A percentile compares a stretch with the other conserved stretches of the same genome.
Conservation (phyloP, 2,888 invertebrate species). For the Nephrotoma flavescens region DNA sequence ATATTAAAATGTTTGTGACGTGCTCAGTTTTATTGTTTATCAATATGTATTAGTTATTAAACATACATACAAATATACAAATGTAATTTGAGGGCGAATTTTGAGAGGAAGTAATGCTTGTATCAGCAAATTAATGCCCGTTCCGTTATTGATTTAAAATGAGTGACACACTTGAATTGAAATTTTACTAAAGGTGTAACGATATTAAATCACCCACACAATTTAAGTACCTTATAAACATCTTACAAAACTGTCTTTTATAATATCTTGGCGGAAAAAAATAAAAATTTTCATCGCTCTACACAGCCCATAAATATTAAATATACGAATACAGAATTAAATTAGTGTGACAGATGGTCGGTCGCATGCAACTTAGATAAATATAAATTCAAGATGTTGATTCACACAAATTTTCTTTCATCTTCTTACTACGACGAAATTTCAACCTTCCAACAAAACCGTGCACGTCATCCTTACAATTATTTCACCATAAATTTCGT, state of each 20-base stretch:
- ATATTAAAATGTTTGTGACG: not conserved
- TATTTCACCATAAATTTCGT: not conserved
- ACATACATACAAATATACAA: too few species aligned
- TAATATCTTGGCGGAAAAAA: not conserved
- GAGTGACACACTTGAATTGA: not conserved
- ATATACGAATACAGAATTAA: not conserved
- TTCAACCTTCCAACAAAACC: not conserved
- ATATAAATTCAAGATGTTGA: not conserved
- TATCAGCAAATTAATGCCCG: not conserved
- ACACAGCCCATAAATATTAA: not conserved
- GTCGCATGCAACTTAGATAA: not conserved
- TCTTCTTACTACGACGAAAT: not conserved
- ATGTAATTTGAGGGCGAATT: too few species aligned
- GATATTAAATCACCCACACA: not conserved
- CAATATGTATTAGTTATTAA: too few species aligned
- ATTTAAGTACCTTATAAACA: not conserved
- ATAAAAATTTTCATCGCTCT: not conserved
- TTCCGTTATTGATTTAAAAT: not conserved
- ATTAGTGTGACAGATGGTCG: slow-evolving; percentile 1
- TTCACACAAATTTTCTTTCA: not conserved
- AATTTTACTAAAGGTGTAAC: not conserved
- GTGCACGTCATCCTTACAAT: not conserved
- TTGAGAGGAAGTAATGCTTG: not conserved
- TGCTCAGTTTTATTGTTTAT: not conserved
- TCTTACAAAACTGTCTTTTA: not conserved